Base-by-base conservation (phyloP, 2,888 invertebrate genomes). In the Heliconius cydno region DNA sequence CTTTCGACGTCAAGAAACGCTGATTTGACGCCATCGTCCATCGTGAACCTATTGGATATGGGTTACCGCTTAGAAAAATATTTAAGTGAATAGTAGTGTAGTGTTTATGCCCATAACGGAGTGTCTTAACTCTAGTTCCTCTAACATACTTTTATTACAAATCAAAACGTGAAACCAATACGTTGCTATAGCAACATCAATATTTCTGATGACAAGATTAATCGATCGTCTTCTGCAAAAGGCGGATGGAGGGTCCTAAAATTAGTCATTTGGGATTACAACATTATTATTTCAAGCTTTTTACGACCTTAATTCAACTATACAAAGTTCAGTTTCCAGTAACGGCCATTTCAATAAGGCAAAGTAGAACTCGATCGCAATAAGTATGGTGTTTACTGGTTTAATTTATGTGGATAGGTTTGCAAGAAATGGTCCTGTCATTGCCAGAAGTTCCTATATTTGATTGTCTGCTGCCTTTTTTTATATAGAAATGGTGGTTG, bases 221-320 rank as follows among this genome's bases (percentile, higher is more conserved):
- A 93, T 93, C 91, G 92, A 91, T 90, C 88, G 90, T 88, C 92
- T 91, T 91, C 90, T 92, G 91, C 89, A 87, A 90, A 89, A 90
- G 91, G 90, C 93, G 87, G 91, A 87, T 86, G 86, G 87, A 90
- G 89, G 88, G 87, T 87, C 86, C 88, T 85, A 87, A 91, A 92
- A 93, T 94, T 94, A 93, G 90, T 92, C 92, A 91, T 91, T 92
- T 91, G 90, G 91, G 90, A 92, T 90, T 91, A 90, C 85, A 84
- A 79, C 65, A 13, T 78, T 25, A 77, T 60, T 66, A 60, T 30
- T 38, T 52, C 74, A 75, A 12, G 13, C 77, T 30, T 68, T 75
- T 70, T 57, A 77, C 66, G 30, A 71, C 77, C 73, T 71, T 82
- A 77, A 57, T 65, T 19, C 7, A 6, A 34, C 25, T n/a, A 12